Evolutionary conservation across 2,888 invertebrate genomes (phyloP).

Genomic region (Byasa hedistus): DNA sequence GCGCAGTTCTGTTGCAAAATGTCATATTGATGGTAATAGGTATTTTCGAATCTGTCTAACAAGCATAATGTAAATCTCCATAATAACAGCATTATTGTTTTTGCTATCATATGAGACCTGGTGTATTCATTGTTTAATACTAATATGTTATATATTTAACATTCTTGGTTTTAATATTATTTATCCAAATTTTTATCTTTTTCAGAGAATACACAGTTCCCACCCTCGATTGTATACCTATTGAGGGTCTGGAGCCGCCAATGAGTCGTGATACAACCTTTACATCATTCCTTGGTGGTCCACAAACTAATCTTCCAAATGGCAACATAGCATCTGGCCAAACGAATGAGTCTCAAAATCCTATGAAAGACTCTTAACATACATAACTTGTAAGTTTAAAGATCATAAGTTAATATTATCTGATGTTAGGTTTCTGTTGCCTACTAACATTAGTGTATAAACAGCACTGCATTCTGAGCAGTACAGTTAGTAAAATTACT

Average conservation of each 20-base stretch:
- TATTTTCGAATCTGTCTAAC: too few species aligned
- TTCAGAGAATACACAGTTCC: conserved; percentile 76
- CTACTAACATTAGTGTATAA: not conserved
- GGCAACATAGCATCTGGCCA: conserved; percentile 50
- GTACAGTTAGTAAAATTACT: not conserved
- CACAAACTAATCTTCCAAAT: conserved; percentile 54
- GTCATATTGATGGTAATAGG: too few species aligned
- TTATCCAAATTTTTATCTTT: not conserved
- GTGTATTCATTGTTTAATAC: too few species aligned
- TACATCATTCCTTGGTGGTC: conserved; percentile 75
- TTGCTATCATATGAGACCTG: too few species aligned
- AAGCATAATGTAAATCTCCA: too few species aligned
- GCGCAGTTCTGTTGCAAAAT: too few species aligned
- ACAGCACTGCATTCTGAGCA: too few species aligned
- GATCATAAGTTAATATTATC: not conserved
- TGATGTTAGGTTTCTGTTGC: too few species aligned
- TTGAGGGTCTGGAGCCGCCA: conserved; percentile 72
- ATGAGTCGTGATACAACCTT: conserved; percentile 77
- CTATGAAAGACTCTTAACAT: conserved; percentile 18
- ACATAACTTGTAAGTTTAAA: not conserved
- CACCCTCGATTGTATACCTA: conserved; percentile 72
- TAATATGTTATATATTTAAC: too few species aligned
- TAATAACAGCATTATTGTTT: too few species aligned
- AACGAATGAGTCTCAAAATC: conserved; percentile 20
- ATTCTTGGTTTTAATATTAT: too few species aligned